Evolutionary conservation across 2,797 vertebrate genomes (phyloP), one percentile per base, ranked within the genome.

Genomic region (Delichon dasypus): DNA sequence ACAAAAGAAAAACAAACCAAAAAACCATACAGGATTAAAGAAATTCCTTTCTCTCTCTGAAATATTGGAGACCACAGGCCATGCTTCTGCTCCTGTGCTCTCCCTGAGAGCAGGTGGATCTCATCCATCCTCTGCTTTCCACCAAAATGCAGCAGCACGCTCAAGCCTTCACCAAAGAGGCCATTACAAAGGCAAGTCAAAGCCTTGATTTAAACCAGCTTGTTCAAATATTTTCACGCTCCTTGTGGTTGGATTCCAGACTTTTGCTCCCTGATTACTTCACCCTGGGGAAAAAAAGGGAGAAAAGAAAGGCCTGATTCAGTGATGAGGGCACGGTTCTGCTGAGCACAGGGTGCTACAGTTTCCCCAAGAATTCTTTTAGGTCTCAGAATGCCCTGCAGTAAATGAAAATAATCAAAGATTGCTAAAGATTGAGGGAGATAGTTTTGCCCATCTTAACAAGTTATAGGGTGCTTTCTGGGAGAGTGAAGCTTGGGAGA

Each of bases 351-450:
- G 95, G 85, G 79, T 74, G 34, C 91, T 51, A 15, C 88, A 92
- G 81, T 90, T 86, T 95, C 61, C 25, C 65, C 44, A 32, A 72
- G 67, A 72, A 81, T 79, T 57, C n/a, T 88, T 95, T 34, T 0
- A 5, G 44, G 44, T 89, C 85, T 86, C 79, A 81, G 89, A 78
- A 62, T 62, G 20, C 73, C 67, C 72, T 42, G 38, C 27, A 68
- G 88, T 90, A 95, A 98, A 97, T 38, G 85, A 65, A 94, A 95
- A 73, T 76, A 90, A 64, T 9, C 34, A 64, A 60, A 36, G 42
- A 20, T 78, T 76, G 42, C 44, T 50, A 13, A 38, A 78, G 47
- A 45, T 20, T 1, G 0, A 15, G 14, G 38, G 51, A 70, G 40
- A 62, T 9, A 17, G 44, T 55, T 85, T 66, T 83, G 20, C 36